Percentiles rank a stretch among this genome's conserved stretches.
Conservation (phyloP, 2,888 invertebrate genomes). For the Halictus quadricinctus region DNA sequence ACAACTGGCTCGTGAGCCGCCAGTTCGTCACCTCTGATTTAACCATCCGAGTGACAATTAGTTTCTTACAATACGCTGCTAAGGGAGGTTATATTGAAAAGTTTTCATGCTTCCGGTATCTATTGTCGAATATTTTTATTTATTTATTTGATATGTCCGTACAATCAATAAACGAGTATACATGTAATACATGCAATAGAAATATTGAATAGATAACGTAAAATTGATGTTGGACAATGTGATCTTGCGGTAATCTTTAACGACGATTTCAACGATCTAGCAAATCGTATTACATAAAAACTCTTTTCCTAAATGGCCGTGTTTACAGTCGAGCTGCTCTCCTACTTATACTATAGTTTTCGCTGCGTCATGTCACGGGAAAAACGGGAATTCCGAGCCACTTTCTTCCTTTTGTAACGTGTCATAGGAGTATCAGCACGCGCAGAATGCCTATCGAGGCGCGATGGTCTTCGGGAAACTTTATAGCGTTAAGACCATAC, state of each 20-base stretch:
- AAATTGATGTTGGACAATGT: not conserved
- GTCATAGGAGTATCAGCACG: slow-evolving; percentile 53
- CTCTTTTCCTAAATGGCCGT: not conserved
- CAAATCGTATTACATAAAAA: not conserved
- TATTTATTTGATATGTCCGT: too few relatives aligned
- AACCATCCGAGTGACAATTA: too few relatives aligned
- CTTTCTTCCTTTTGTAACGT: not conserved
- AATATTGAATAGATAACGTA: not conserved
- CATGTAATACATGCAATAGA: too few relatives aligned
- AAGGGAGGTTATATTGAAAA: too few relatives aligned
- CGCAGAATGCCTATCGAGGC: slow-evolving; percentile 64
- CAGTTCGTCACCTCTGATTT: too few relatives aligned
- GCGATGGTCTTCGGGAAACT: slow-evolving; percentile 65
- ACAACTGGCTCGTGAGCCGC: too few relatives aligned
- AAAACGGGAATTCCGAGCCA: not conserved
- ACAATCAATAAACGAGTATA: too few relatives aligned
- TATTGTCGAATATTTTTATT: too few relatives aligned
- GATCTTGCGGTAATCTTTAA: not conserved
- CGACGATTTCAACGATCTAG: too few relatives aligned
- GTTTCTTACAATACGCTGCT: too few relatives aligned
- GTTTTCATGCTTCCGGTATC: too few relatives aligned
- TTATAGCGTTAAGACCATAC: slow-evolving; percentile 63
- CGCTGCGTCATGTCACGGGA: not conserved
- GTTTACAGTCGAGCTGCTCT: not conserved
- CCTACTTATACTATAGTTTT: not conserved